Evolutionary conservation across 1,140 invertebrate genomes (phyloP).

Genomic region (Orchesella cincta): DNA sequence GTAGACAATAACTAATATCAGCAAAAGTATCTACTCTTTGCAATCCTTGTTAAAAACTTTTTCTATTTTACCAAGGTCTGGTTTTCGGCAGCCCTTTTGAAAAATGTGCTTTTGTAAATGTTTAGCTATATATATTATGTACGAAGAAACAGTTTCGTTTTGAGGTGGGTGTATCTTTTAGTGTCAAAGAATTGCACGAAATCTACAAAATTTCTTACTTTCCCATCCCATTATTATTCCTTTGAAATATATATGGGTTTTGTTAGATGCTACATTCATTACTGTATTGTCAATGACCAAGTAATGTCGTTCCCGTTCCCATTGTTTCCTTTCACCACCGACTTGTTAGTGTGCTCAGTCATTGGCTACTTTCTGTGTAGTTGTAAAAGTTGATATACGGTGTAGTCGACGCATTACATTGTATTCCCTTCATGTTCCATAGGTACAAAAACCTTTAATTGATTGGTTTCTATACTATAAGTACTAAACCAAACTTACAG

Average conservation of each 20-base stretch:
- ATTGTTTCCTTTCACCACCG: neutral
- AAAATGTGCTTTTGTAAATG: too few species aligned
- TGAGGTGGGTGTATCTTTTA: neutral
- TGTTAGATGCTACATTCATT: slow-evolving; percentile 4
- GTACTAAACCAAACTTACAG: neutral
- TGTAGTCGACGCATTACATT: neutral
- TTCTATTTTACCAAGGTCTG: too few species aligned
- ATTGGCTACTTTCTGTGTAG: neutral
- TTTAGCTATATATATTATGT: neutral
- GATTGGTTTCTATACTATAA: neutral
- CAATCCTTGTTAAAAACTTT: too few species aligned
- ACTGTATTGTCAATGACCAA: slow-evolving; percentile 21
- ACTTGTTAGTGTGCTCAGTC: neutral
- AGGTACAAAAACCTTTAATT: neutral
- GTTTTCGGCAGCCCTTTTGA: too few species aligned
- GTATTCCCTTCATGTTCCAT: too few species aligned
- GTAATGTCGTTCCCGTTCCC: slow-evolving; percentile 1
- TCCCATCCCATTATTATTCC: slow-evolving; percentile 10
- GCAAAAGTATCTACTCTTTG: too few species aligned
- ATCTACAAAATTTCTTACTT: slow-evolving; percentile 16
- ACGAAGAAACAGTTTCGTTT: neutral
- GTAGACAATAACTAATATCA: too few species aligned
- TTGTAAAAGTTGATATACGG: neutral
- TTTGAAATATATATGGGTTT: slow-evolving; percentile 11
- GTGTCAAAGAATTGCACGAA: slow-evolving; percentile 17